Base-by-base conservation (phyloP, 2,113 vertebrate genomes). In the Grammomys dolichurus region DNA sequence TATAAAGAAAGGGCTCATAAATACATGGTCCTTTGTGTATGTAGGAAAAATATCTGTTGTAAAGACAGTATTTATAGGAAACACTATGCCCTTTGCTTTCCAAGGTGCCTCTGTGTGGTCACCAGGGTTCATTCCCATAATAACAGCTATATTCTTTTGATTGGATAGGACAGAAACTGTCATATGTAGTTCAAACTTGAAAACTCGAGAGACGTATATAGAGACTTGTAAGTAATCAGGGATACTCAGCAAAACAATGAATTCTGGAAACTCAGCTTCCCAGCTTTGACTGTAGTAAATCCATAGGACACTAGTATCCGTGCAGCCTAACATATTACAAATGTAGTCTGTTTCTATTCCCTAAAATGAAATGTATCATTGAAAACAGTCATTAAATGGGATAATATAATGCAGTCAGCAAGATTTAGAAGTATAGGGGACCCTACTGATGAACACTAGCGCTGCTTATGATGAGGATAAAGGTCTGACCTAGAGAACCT, bases 201-300 rank as follows among this genome's bases (percentile, higher is more conserved):
- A 89, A 80, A 80, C 8, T 58, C 80, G 78, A 91, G 46, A 51
- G 5, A 31, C 88, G 5, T 77, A 0, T 67, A 81, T 56, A 22
- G 13, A 84, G 48, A 95, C 36, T 93, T 93, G 19, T 13, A 51
- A 96, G 76, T 36, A 63, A 88, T 90, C 31, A 90, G 4, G 56
- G 54, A 70, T 80, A 72, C 1, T 22, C 58, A 85, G 69, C 60
- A 46, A 92, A 67, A 95, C 54, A 69, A 20, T 72, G 48, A 94
- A 87, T 94, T 84, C 86, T 91, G 84, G 72, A 87, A 96, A 91
- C 17, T 22, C 58, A 60, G 87, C 72, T 65, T 80, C 43, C 20
- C 14, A 77, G 36, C 24, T 93, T 72, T 95, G 65, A 95, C 40
- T 80, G 33, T 77, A 40, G 58, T 87, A 75, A 95, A 54, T 75